phyloP scores from a whole-genome alignment of 2,888 invertebrate species.

The Sialis fuliginosa region DNA sequence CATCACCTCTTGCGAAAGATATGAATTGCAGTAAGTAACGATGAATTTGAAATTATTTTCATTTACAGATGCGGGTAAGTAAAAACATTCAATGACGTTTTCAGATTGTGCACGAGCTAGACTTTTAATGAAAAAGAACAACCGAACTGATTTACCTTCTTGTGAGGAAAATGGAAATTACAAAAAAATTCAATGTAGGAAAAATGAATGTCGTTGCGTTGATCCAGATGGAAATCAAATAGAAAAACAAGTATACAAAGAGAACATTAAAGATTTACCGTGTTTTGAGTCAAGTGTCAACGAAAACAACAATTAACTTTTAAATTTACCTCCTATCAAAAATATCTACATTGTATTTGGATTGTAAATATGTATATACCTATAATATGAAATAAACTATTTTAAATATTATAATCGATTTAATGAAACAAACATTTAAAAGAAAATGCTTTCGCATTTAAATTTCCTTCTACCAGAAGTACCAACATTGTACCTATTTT shows the following conservation, averaged over 20 bases:
- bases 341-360: not conserved
- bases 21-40: constrained; percentile 45
- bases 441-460: too few species aligned
- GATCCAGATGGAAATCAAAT: constrained; percentile 38
- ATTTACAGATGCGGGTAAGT: not conserved
- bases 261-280: constrained; percentile 8
- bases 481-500: too few species aligned
- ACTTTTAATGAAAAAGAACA: constrained; percentile 23
- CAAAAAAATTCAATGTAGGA: constrained; percentile 37
- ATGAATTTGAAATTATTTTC: not conserved
- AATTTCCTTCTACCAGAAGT: too few species aligned
- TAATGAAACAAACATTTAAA: too few species aligned
- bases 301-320: not conserved
- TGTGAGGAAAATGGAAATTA: constrained; percentile 49
- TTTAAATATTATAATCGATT: too few species aligned
- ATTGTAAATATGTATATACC: not conserved
- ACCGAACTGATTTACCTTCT: constrained; percentile 28
- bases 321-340: too few species aligned
- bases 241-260: constrained; percentile 15
- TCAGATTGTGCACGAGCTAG: constrained; percentile 44
- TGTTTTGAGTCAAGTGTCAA: constrained; percentile 6
- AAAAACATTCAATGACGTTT: constrained; percentile 9
- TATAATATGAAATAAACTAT: not conserved
- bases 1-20: constrained; percentile 21
- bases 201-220: constrained; percentile 43